These are phyloP conservation scores for Seriola aureovittata DNA, from an alignment of 2,113 vertebrate species.

Conservation along the genomic window DNA sequence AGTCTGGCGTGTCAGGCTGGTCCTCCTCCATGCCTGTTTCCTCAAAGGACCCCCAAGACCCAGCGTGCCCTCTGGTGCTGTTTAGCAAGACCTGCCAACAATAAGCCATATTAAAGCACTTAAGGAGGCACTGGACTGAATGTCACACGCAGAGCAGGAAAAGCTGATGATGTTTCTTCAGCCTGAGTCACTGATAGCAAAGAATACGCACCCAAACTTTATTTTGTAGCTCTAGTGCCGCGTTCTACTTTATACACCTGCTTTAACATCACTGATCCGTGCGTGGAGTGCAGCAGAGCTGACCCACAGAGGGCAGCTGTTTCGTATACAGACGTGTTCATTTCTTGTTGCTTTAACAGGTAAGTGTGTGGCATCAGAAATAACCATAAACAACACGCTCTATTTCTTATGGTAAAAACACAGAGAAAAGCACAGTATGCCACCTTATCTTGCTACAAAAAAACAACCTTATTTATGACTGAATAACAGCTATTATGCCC, in stretches of 20 bases:
- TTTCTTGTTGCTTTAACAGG: no score
- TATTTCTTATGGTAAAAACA: background rate
- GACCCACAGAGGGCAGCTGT: no score
- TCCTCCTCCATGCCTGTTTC: slow-evolving; percentile 46
- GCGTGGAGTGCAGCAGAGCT: no score
- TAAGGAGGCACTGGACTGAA: slow-evolving; percentile 54
- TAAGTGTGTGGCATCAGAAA: no score
- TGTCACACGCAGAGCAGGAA: slow-evolving; percentile 60
- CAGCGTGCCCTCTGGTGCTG: slow-evolving; percentile 47
- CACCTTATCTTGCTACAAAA: background rate
- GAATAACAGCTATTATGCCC: slow-evolving; percentile 8
- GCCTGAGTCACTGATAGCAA: background rate
- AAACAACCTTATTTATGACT: slow-evolving; percentile 5
- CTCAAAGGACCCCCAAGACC: slow-evolving; percentile 60
- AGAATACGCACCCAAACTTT: background rate
- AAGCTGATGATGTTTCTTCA: slow-evolving; percentile 1
- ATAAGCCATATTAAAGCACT: slow-evolving; percentile 65
- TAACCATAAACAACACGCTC: no score
- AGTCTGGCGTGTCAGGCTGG: slow-evolving; percentile 38
- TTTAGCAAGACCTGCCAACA: slow-evolving; percentile 61
- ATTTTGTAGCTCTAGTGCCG: background rate
- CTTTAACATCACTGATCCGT: no score
- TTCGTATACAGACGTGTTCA: no score
- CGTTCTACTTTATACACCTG: no score
- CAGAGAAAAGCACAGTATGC: background rate